Evolutionary conservation across 2,888 invertebrate species (phyloP).

Genomic region (Eurois occulta): DNA sequence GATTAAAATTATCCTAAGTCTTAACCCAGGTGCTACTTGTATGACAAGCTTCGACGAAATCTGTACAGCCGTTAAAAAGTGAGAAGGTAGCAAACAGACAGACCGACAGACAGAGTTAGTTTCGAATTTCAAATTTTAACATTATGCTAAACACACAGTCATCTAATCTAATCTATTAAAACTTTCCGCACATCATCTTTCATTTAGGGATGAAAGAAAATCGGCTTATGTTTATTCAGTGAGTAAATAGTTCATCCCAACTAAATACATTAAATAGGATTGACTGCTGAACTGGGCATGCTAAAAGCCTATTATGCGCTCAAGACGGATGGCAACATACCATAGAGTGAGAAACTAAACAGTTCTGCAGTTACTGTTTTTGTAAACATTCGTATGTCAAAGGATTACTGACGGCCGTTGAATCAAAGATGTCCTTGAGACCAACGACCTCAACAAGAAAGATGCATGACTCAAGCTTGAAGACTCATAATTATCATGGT

Average conservation of each 20-base stretch:
- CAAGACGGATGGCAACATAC: slow-evolving; percentile 12
- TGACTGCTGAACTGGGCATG: slow-evolving; percentile 26
- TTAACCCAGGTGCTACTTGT: not conserved
- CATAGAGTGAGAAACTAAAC: slow-evolving; percentile 4
- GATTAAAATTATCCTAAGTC: not conserved
- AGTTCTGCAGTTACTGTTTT: slow-evolving; percentile 6
- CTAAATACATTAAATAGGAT: slow-evolving; percentile 38
- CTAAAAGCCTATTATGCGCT: slow-evolving; percentile 40
- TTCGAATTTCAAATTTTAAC: not conserved
- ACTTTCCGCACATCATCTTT: not conserved
- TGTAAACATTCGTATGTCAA: slow-evolving; percentile 24
- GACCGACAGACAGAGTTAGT: not conserved
- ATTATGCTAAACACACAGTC: slow-evolving; percentile 18
- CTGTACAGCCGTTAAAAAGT: not conserved
- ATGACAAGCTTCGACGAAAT: not conserved
- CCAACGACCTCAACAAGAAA: slow-evolving; percentile 6
- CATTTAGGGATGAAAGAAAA: slow-evolving; percentile 28
- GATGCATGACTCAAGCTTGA: not conserved
- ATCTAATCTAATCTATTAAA: not conserved
- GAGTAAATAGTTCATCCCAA: slow-evolving; percentile 25
- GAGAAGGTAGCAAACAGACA: not conserved
- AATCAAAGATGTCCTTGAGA: slow-evolving; percentile 11
- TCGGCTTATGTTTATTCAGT: slow-evolving; percentile 36
- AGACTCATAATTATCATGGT: not conserved
- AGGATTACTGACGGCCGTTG: slow-evolving; percentile 11